A percentile compares a stretch with the other conserved stretches of the same genome.
phyloP scores from a whole-genome alignment of 2,888 invertebrate species.

The Eueremaeus valkanovi region DNA sequence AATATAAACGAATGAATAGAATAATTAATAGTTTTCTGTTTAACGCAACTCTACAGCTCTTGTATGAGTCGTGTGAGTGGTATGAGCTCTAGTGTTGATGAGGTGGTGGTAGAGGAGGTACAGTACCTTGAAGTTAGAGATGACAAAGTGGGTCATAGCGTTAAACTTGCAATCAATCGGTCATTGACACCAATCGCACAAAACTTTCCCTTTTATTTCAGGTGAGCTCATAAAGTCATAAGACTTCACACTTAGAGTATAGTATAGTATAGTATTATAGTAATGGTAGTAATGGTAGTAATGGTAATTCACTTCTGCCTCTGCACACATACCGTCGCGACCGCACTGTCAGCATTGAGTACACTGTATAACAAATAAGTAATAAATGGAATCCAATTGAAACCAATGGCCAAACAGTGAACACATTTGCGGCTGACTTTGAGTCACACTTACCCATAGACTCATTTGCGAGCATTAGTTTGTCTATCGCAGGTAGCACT shows the following conservation, averaged over 20 bases:
- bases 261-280: no score
- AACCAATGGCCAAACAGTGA: background rate
- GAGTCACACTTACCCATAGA: background rate
- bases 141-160: conserved; percentile 35
- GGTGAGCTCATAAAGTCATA: conserved; percentile 34
- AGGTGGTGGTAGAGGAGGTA: conserved; percentile 5
- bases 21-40: background rate
- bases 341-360: no score
- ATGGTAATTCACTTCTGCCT: background rate
- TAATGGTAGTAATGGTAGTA: no score
- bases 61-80: no score
- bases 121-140: conserved; percentile 35
- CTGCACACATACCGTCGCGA: background rate
- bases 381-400: no score
- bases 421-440: background rate
- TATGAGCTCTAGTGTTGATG: background rate
- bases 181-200: conserved; percentile 28
- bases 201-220: conserved; percentile 37
- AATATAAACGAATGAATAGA: conserved; percentile 6
- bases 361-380: no score
- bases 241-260: background rate
- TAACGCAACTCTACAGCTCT: no score
- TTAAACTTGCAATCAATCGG: conserved; percentile 34
- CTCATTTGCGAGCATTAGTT: conserved; percentile 8
- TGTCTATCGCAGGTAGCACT: no score